Evolutionary conservation across 2,888 invertebrate genomes (phyloP), one percentile per base, ranked within the genome.

Genomic region (Meteorus colon): DNA sequence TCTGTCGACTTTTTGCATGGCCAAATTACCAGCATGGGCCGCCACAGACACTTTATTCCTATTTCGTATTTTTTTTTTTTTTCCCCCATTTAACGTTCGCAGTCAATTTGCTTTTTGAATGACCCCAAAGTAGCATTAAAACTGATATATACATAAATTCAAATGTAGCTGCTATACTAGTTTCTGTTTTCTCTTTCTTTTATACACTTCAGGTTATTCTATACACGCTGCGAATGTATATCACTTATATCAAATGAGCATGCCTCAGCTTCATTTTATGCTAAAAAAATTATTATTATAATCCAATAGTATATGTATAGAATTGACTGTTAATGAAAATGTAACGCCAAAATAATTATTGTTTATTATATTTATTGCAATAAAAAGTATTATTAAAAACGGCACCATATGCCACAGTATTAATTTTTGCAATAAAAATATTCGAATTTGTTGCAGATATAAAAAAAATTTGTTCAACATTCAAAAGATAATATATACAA

Each of bases 361-460:
- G 85, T 85, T 86, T 85, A 85, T 84, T 86, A 85, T 86, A 86
- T 86, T 86, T 86, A 86, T 86, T 86, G 85, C 84, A 86, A 84
- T 86, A 86, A 85, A 76, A 85, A 85, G 81, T 85, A 85, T 85
- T 84, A 84, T 82, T 83, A 82, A 55, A 55, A 55, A 19, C 19
- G 55, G n/a, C 8, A 19, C 1, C 19, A 55, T n/a, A 24, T 73
- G 72, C 16, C 48, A 45, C 51, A 63, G 19, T 31, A 65, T 63
- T 51, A 65, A 29, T 62, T 12, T 45, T 27, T 55, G 37, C 55
- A 59, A 34, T 34, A n/a, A 65, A 51, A 34, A 41, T 24, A 19
- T 60, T 34, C 24, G 45, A 41, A 14, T 65, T 34, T 29, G 4
- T 51, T 67, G 12, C 31, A 14, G n/a, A 55, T 27, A 48, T 45